Evolutionary conservation across 2,888 invertebrate genomes (phyloP), one percentile per base, ranked within the genome.

Genomic region (Aphidoletes aphidimyza): DNA sequence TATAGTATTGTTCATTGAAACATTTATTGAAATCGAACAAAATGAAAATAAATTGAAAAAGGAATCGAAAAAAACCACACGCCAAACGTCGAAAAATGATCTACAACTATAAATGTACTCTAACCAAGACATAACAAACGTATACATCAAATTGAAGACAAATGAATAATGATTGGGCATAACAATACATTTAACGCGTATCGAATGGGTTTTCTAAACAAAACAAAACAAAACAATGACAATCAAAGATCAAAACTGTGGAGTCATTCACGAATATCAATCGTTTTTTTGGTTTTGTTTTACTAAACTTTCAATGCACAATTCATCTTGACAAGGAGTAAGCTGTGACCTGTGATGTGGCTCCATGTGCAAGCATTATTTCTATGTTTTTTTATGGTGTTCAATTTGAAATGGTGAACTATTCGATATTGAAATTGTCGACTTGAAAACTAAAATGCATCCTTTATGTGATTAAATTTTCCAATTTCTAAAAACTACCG

Each of bases 171-270:
- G 69, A 69, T 69, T 69, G 69, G 30, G 30, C n/a, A 14, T 17
- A 69, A 30, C 69, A 69, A 69, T 69, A 69, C 30, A 69, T 69
- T 69, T 69, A 30, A 69, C 34, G 69, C 69, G 69, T n/a, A 69
- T 69, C 54, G 54, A 6, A 69, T 11, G 14, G 30, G 26, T 11
- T 69, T 69, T 34, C 54, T n/a, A n/a, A n/a, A n/a, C n/a, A n/a
- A n/a, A n/a, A n/a, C n/a, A n/a, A n/a, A n/a, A n/a, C n/a, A n/a
- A 30, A 69, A 69, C 22, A 54, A 54, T 26, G 11, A 54, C 54
- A 54, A 54, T 54, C 54, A 54, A n/a, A n/a, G 26, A 54, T n/a
- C 9, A 69, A 69, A 69, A 69, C 69, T 69, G 69, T 30, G 14
- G 3, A 69, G 69, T 69, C 69, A 69, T 69, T 14, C 1, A n/a